These are phyloP conservation scores for Sarcophaga caerulescens DNA, from an alignment of 2,888 invertebrate genomes.

Conservation along the genomic window DNA sequence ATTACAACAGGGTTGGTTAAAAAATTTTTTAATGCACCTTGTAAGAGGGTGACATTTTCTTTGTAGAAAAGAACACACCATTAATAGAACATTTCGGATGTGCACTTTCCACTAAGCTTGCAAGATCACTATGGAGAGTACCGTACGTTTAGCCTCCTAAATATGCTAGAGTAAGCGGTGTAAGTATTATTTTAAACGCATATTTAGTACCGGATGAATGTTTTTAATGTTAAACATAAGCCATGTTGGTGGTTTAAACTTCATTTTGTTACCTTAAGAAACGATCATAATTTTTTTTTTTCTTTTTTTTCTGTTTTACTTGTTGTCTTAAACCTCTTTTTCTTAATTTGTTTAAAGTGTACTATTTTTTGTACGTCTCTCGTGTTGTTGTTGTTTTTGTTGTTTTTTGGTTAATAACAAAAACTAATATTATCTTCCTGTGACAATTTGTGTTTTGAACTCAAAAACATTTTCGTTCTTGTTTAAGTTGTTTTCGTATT, in stretches of 20 bases:
- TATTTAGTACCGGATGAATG: constrained; percentile 69
- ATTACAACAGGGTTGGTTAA: too few species aligned
- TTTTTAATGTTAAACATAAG: constrained; percentile 63
- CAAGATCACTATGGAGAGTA: too few species aligned
- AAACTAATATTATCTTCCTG: constrained; percentile 80
- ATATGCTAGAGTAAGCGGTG: neutral
- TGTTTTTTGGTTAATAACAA: constrained; percentile 78
- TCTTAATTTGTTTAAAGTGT: constrained; percentile 5
- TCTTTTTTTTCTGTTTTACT: constrained; percentile 72
- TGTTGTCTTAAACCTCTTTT: constrained; percentile 59
- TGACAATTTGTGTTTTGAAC: constrained; percentile 75
- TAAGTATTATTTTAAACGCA: constrained; percentile 13
- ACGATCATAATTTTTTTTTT: constrained; percentile 71
- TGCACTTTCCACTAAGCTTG: too few species aligned
- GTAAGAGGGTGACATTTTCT: too few species aligned
- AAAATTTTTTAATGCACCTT: too few species aligned
- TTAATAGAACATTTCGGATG: too few species aligned
- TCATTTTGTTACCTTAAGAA: constrained; percentile 67
- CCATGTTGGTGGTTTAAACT: constrained; percentile 59
- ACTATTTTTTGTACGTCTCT: neutral
- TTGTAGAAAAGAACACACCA: too few species aligned
- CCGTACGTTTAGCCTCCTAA: neutral
- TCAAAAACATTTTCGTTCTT: constrained; percentile 54
- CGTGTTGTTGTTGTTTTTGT: constrained; percentile 54
- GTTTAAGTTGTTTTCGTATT: constrained; percentile 47